These are phyloP conservation scores for Apotomis capreana DNA, from an alignment of 2,888 invertebrate species.

Conservation along the genomic window DNA sequence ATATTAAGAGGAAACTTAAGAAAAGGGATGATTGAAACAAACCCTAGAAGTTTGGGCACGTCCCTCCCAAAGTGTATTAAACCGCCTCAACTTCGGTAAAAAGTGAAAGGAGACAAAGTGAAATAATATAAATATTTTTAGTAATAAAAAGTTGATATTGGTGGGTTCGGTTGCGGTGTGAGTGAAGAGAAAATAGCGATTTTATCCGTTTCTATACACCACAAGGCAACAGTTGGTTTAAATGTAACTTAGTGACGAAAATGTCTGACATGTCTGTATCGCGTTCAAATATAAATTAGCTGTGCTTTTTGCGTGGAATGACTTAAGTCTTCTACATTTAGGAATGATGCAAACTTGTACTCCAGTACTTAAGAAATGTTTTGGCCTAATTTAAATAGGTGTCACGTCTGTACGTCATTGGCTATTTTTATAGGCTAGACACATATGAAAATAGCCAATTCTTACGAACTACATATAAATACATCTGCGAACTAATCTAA, in stretches of 20 bases:
- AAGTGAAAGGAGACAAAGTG: slow-evolving; percentile 75
- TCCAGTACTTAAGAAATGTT: background rate
- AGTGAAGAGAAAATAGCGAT: slow-evolving; percentile 40
- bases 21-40: slow-evolving; percentile 78
- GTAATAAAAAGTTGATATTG: slow-evolving; percentile 80
- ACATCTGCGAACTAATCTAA: too few relatives aligned
- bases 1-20: slow-evolving; percentile 60
- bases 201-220: background rate
- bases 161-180: slow-evolving; percentile 52
- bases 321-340: background rate
- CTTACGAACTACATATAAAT: too few relatives aligned
- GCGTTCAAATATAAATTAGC: background rate
- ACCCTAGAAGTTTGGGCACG: slow-evolving; percentile 66
- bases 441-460: too few relatives aligned
- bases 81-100: slow-evolving; percentile 68
- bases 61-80: slow-evolving; percentile 80
- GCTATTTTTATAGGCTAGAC: too few relatives aligned
- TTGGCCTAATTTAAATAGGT: background rate
- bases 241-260: background rate
- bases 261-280: background rate
- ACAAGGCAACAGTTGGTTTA: background rate
- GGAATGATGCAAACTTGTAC: background rate
- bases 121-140: slow-evolving; percentile 82
- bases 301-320: background rate
- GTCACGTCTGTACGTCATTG: background rate